A percentile compares a stretch with the other conserved stretches of the same genome.
These are phyloP conservation scores for Tauraco hartlaubi DNA, from an alignment of 2,797 vertebrate species.

Conservation along the genomic window DNA sequence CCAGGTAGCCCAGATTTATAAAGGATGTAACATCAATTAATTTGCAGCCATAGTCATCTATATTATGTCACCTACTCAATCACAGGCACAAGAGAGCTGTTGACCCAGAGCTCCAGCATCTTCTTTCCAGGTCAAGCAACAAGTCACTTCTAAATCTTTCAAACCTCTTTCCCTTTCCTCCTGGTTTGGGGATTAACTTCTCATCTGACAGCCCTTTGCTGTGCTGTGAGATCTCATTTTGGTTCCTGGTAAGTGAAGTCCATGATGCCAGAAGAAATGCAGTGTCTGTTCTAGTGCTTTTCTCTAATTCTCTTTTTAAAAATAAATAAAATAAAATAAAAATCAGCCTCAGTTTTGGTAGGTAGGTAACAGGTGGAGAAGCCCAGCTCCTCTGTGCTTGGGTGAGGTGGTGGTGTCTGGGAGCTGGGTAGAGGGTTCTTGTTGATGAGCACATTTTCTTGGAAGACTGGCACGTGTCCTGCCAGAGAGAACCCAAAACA, in stretches of 20 bases:
- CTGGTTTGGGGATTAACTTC: background rate
- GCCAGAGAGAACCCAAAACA: background rate
- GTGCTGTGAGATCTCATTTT: background rate
- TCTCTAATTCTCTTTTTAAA: background rate
- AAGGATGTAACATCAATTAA: slow-evolving; percentile 39
- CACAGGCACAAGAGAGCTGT: background rate
- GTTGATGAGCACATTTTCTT: background rate
- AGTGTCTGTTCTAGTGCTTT: background rate
- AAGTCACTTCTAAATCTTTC: slow-evolving; percentile 36
- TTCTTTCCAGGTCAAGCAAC: slow-evolving; percentile 21
- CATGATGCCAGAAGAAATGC: background rate
- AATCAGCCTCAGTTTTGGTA: background rate
- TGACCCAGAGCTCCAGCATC: background rate
- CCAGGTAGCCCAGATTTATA: slow-evolving; percentile 42
- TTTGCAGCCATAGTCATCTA: slow-evolving; percentile 14
- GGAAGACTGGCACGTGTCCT: fast-evolving
- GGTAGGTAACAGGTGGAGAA: background rate
- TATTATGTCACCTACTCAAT: slow-evolving; percentile 36
- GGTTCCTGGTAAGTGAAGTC: background rate
- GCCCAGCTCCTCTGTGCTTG: background rate
- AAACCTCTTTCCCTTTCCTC: background rate
- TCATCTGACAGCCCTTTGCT: background rate
- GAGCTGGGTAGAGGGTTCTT: background rate
- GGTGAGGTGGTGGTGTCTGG: background rate
- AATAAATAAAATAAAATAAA: background rate